Evolutionary conservation across 2,888 invertebrate species (phyloP).

Genomic region (Hypolimnas misippus): DNA sequence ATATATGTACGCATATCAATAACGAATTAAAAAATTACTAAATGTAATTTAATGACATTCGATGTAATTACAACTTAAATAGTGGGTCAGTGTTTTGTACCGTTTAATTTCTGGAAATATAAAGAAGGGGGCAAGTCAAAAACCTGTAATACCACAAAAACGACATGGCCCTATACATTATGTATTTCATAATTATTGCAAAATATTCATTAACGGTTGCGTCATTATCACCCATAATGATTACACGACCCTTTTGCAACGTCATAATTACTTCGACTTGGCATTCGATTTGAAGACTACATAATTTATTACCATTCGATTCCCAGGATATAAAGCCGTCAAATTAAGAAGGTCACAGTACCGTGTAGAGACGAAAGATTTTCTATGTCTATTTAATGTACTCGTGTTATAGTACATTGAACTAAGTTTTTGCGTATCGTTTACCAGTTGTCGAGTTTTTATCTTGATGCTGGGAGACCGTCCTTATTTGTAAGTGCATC

Average conservation of each 20-base stretch:
- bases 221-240: slow-evolving; percentile 18
- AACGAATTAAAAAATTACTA: too few relatives aligned
- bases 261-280: slow-evolving; percentile 2
- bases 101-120: too few relatives aligned
- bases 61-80: too few relatives aligned
- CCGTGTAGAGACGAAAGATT: slow-evolving; percentile 10
- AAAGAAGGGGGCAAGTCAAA: neutral
- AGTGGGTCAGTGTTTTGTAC: too few relatives aligned
- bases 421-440: slow-evolving; percentile 64
- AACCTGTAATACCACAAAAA: neutral
- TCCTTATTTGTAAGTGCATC: slow-evolving; percentile 35
- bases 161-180: neutral
- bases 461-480: slow-evolving; percentile 34
- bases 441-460: slow-evolving; percentile 58
- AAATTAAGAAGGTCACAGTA: neutral
- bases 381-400: slow-evolving; percentile 23
- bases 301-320: slow-evolving; percentile 11
- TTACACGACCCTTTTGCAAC: slow-evolving; percentile 9
- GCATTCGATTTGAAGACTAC: neutral
- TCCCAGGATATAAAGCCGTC: neutral
- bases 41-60: too few relatives aligned
- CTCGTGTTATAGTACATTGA: slow-evolving; percentile 63
- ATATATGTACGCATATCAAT: too few relatives aligned
- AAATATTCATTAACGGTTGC: slow-evolving; percentile 18
- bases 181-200: slow-evolving; percentile 15